Conservation (phyloP, 2,888 invertebrate genomes). For the Eutolmus rufibarbis region DNA sequence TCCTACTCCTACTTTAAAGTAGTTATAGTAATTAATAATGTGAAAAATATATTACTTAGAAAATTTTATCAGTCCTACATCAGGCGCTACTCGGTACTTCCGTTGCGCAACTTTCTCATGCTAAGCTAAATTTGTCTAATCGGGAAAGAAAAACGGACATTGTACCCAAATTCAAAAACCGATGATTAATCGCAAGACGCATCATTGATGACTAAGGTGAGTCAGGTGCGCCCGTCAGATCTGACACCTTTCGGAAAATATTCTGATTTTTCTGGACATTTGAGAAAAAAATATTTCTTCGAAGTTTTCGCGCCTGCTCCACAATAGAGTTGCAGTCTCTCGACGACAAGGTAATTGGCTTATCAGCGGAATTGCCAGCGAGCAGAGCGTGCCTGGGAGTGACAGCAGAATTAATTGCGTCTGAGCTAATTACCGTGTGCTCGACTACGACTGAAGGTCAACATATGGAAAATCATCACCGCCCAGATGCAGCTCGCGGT, state of each 20-base stretch:
- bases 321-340: background rate
- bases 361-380: background rate
- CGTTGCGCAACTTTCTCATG: too few relatives aligned
- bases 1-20: too few relatives aligned
- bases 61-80: too few relatives aligned
- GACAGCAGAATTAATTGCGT: constrained; percentile 13
- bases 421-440: background rate
- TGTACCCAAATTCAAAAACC: too few relatives aligned
- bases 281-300: background rate
- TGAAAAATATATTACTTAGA: too few relatives aligned
- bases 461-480: constrained; percentile 1
- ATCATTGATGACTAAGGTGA: too few relatives aligned
- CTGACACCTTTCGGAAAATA: background rate
- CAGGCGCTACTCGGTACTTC: too few relatives aligned
- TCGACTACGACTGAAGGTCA: background rate
- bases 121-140: too few relatives aligned
- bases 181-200: too few relatives aligned
- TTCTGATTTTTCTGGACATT: background rate
- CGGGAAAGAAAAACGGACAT: too few relatives aligned
- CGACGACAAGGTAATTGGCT: background rate
- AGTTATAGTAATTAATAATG: too few relatives aligned
- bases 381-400: background rate
- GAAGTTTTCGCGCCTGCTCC: background rate
- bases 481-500: background rate
- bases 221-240: background rate